A percentile compares a stretch with the other conserved stretches of the same genome.
phyloP scores from a whole-genome alignment of 2,113 vertebrate genomes.

The Sceloporus tristichus region DNA sequence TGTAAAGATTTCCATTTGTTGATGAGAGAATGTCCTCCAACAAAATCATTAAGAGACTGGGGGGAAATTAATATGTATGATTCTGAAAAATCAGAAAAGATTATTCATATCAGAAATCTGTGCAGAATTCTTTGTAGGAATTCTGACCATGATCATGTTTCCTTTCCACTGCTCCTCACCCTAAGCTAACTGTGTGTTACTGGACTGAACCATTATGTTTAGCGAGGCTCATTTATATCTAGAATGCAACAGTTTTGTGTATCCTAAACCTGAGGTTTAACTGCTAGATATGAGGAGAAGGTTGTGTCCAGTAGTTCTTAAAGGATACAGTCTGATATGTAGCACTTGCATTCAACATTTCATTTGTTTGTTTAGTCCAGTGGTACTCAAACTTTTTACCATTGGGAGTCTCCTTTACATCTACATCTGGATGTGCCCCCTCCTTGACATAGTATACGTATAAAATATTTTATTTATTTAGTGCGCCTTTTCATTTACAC shows the following conservation, averaged over 20 bases:
- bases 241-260: not conserved
- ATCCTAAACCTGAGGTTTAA: not conserved
- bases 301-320: not conserved
- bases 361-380: not conserved
- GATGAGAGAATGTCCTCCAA: constrained; percentile 66
- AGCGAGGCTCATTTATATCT: not conserved
- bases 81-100: constrained; percentile 51
- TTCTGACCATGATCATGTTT: not conserved
- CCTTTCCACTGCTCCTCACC: no score
- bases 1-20: constrained; percentile 69
- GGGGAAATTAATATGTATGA: constrained; percentile 56
- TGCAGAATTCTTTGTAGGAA: not conserved
- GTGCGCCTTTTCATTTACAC: no score
- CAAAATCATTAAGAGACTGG: constrained; percentile 60
- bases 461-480: no score
- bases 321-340: not conserved
- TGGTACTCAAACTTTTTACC: no score
- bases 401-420: no score
- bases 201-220: not conserved
- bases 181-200: not conserved
- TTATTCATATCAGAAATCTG: not conserved
- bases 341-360: not conserved
- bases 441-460: no score
- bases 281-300: not conserved
- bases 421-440: no score